Percentiles rank a stretch among this genome's conserved stretches.
phyloP scores from a whole-genome alignment of 2,797 vertebrate species.

The Bradypus variegatus region DNA sequence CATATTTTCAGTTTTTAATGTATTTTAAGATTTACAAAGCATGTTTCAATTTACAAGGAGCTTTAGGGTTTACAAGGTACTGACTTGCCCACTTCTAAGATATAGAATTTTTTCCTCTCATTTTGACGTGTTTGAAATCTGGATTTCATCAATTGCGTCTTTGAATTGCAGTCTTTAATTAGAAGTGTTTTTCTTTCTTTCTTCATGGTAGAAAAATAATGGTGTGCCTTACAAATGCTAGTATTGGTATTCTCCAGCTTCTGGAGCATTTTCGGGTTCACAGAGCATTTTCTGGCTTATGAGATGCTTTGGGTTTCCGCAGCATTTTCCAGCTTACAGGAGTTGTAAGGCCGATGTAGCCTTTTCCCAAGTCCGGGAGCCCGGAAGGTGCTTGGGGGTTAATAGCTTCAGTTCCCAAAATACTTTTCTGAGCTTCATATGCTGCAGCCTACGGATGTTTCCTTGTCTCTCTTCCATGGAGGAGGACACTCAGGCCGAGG shows the following conservation, averaged over 20 bases:
- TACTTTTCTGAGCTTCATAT: neutral
- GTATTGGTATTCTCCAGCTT: neutral
- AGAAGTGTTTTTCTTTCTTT: neutral
- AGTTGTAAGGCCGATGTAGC: neutral
- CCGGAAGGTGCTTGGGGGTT: neutral
- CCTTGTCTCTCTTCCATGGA: accelerated
- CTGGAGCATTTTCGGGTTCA: neutral
- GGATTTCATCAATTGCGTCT: neutral
- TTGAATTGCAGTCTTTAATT: neutral
- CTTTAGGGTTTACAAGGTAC: too few relatives aligned
- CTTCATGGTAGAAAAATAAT: neutral
- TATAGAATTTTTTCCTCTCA: too few relatives aligned
- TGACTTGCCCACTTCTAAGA: too few relatives aligned
- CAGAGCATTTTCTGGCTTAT: neutral
- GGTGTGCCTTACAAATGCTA: neutral
- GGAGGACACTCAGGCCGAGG: too few relatives aligned
- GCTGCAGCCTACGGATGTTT: accelerated
- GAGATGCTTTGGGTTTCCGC: neutral
- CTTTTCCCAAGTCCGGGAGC: neutral
- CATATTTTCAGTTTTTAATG: too few relatives aligned
- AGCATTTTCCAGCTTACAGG: neutral
- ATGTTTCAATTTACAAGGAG: too few relatives aligned
- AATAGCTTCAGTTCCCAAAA: neutral
- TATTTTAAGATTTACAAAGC: too few relatives aligned
- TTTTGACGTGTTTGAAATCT: too few relatives aligned